Evolutionary conservation across 2,113 vertebrate species (phyloP), one percentile per base, ranked within the genome.

Genomic region (Hemichromis elongatus): DNA sequence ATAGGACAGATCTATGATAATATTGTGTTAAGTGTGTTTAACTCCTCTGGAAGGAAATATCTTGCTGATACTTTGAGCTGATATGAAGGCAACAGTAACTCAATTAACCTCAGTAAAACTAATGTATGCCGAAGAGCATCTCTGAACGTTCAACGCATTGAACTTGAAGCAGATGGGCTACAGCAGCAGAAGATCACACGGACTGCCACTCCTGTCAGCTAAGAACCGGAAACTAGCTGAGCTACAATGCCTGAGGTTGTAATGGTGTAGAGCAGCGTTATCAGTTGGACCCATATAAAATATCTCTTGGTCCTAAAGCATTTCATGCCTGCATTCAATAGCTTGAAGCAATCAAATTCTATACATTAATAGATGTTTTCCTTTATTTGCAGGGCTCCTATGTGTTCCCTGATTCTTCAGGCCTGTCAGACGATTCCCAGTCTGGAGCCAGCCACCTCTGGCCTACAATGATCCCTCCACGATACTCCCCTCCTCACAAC

Each of bases 361-460:
- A 5, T 28, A 66, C 6, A 30, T 35, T 56, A 24, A 8, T 59
- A 18, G 35, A 77, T 21, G 24, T 3, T 53, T 77, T 35, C 24
- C 12, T 73, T 86, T 28, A 35, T 75, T 50, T 7, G 33, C 90
- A 94, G 94, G 91, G 93, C 52, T 96, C 98, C 94, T 96, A 95
- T 5, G 61, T 97, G 86, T 98, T 99, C 90, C 97, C 97, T 33
- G 96, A 98, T 96, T 93, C 98, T 93, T 98, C 98, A 0, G 98
- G 96, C 77, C 94, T 99, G 63, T 99, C 98, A 0, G 98, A 99
- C 3, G 98, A 99, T 61, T 98, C 97, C 1, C 97, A 98, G 70
- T 99, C 98, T 21, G 97, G 97, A 88, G 94, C 96, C 63, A 99
- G 98, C 90, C 98, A 97, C 79, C 96, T 98, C 95, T 99, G 99